Evolutionary conservation across 2,797 vertebrate species (phyloP).

Genomic region (Centroberyx gerrardi): DNA sequence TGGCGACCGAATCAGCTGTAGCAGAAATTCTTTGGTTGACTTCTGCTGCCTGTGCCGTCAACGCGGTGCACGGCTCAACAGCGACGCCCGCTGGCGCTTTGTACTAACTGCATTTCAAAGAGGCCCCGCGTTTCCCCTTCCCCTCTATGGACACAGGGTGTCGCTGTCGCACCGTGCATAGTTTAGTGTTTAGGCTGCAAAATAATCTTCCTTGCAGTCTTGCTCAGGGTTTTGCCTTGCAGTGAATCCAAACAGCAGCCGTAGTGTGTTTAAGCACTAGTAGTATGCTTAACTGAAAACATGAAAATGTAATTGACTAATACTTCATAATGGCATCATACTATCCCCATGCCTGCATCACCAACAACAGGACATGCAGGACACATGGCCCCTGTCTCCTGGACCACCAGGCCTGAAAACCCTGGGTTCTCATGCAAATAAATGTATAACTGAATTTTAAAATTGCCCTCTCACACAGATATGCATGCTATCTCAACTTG

Average conservation of each 20-base stretch:
- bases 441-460: no score
- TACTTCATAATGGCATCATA: neutral
- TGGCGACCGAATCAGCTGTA: slow-evolving; percentile 82
- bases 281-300: neutral
- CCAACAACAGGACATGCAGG: no score
- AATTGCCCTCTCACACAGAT: no score
- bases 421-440: no score
- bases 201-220: neutral
- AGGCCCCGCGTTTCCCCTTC: neutral
- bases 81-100: slow-evolving; percentile 43
- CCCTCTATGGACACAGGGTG: neutral
- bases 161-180: slow-evolving; percentile 28
- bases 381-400: no score
- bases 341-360: no score
- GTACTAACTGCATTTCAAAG: neutral
- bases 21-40: slow-evolving; percentile 63
- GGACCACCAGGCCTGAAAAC: no score
- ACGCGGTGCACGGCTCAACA: slow-evolving; percentile 7
- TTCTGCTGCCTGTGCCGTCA: slow-evolving; percentile 53
- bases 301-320: neutral
- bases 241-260: no score
- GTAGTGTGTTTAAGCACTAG: neutral
- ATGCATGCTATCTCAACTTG: no score
- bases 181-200: neutral
- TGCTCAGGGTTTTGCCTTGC: neutral